Base-by-base conservation (phyloP, 2,888 invertebrate species). In the Eulithis prunata region DNA sequence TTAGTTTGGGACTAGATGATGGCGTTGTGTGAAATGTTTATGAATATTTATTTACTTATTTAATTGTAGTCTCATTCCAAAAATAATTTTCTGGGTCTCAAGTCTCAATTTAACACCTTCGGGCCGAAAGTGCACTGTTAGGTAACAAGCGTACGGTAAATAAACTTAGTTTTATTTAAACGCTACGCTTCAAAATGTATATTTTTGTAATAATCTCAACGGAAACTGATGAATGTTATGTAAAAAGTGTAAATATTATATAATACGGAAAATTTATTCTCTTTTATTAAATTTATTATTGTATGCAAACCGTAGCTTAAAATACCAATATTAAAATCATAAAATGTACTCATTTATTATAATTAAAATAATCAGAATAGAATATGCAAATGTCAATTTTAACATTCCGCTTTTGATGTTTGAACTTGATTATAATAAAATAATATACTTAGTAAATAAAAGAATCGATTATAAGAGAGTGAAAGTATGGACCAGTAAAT, bases 341-440 rank as follows among this genome's bases (percentile, higher is more conserved):
- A 36, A 64, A 69, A 66, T 57, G 66, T 68, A 68, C 52, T 56
- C 57, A 57, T 57, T 45, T 46, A 59, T 55, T 54, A 56, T 52
- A 55, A 57, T 11, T 46, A 52, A 21, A 45, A 21, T 57, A 55
- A 21, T 43, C 8, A 4, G 58, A 58, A 57, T 62, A 52, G 47
- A 52, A 49, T 32, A 55, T 64, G 65, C 59, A 64, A 45, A 67
- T 64, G 82, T 85, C 84, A 85, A 83, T 86, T 86, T 49, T 82
- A 54, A 85, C 86, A 89, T 86, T 86, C 88, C 85, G 91, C 91
- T 91, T 90, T 89, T 75, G 83, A 78, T 89, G 88, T 90, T 49
- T 84, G 76, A 82, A 79, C 70, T 56, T 78, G 32, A 75, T 71
- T 58, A 65, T 56, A 38, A 36, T 53, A 49, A 55, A 54, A 64